Evolutionary conservation across 92 coral and sea anemone species (phyloP).

Genomic region (Parazoanthus atlanticus): DNA sequence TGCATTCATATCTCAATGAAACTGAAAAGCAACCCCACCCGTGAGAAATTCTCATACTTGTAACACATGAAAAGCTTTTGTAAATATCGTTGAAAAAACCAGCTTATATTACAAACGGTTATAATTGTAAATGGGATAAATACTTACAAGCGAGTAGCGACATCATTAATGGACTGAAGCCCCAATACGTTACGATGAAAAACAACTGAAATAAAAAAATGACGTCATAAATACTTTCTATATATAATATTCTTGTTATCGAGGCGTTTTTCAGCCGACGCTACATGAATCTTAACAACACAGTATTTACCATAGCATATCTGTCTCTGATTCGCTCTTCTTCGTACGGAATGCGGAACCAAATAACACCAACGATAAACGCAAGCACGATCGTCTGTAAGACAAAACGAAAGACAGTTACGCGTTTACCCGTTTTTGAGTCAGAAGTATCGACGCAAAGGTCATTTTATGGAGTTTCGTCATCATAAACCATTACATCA

Average conservation of each 20-base stretch:
- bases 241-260: too few relatives aligned
- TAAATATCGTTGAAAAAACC: background rate
- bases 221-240: background rate
- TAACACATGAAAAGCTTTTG: background rate
- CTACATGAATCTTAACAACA: background rate
- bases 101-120: background rate
- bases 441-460: too few relatives aligned
- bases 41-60: background rate
- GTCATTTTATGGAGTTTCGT: too few relatives aligned
- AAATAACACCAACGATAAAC: constrained; percentile 68
- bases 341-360: constrained; percentile 89
- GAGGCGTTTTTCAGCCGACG: background rate
- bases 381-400: constrained; percentile 77
- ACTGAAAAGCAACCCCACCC: background rate
- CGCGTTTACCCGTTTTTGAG: too few relatives aligned
- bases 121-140: background rate
- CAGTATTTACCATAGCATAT: constrained; percentile 78
- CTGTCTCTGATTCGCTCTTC: constrained; percentile 87
- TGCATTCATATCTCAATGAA: background rate
- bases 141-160: constrained; percentile 88
- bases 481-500: too few relatives aligned
- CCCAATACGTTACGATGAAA: constrained; percentile 73
- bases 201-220: constrained; percentile 64
- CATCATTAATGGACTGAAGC: constrained; percentile 73
- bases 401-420: background rate